These are phyloP conservation scores for Rattus norvegicus DNA, from an alignment of 2,113 vertebrate genomes.

Conservation along the genomic window GRCr8 NC_086020.1:146607001-146607500, in stretches of 20 bases:
- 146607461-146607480: too few relatives aligned
- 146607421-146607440: not conserved
- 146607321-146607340: not conserved
- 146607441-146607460: too few relatives aligned
- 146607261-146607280: slow-evolving; percentile 20
- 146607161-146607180: slow-evolving; percentile 49
- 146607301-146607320: not conserved
- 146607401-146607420: not conserved
- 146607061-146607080: not conserved
- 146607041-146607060: not conserved
- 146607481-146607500: too few relatives aligned
- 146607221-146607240: slow-evolving; percentile 25
- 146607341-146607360: not conserved
- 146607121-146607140: slow-evolving; percentile 18
- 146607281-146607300: not conserved
- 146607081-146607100: not conserved
- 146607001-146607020: not conserved
- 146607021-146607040: not conserved
- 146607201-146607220: slow-evolving; percentile 34
- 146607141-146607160: slow-evolving; percentile 47
- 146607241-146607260: slow-evolving; percentile 45
- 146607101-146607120: not conserved
- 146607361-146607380: not conserved
- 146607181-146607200: slow-evolving; percentile 31
- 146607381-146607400: too few relatives aligned